Base-by-base conservation (phyloP, 2,113 vertebrate genomes). In the Ochotona curzoniae region DNA sequence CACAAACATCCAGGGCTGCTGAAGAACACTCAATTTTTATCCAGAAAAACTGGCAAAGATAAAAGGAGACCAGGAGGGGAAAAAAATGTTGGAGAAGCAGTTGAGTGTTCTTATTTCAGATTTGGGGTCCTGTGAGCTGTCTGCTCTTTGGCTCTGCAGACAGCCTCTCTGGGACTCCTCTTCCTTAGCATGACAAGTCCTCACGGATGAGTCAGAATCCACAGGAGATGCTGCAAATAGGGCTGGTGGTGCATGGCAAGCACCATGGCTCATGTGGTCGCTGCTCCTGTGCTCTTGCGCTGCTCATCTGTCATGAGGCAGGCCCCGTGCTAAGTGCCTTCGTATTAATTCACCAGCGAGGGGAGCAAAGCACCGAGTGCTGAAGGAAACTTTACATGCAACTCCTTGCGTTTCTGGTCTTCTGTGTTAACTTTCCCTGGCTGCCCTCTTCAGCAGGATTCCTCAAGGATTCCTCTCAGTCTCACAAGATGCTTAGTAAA, bases 401-500 rank as follows among this genome's bases (percentile, higher is more conserved):
- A 82, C 60, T 9, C n/a, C 64, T 35, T 60, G 32, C 32, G 51
- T 81, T 63, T 74, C 44, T 63, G 83, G 32, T 80, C 67, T 64
- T 89, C 93, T 23, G 49, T 57, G 51, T 47, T 74, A 89, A 87
- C 63, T 67, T 89, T 49, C 30, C 78, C 73, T 67, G 3, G 26
- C 3, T 9, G 8, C 75, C 32, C 38, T 83, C 54, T 18, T 18
- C 54, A 44, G 38, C 38, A 76, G 75, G n/a, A n/a, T n/a, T 47
- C 13, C 15, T 64, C 86, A 28, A 54, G 47, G 90, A 60, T 76
- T 88, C 73, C 90, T 81, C 70, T 35, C 6, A 47, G 26, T 25
- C 38, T 26, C 32, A 2, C 26, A 85, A 89, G 51, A 74, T 88
- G 49, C 49, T 93, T 90, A 90, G 91, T 80, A 83, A 93, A 92